A percentile compares a stretch with the other conserved stretches of the same genome.
Evolutionary conservation across 1,140 invertebrate genomes (phyloP).

Genomic region (Rhyacophila brunnea): DNA sequence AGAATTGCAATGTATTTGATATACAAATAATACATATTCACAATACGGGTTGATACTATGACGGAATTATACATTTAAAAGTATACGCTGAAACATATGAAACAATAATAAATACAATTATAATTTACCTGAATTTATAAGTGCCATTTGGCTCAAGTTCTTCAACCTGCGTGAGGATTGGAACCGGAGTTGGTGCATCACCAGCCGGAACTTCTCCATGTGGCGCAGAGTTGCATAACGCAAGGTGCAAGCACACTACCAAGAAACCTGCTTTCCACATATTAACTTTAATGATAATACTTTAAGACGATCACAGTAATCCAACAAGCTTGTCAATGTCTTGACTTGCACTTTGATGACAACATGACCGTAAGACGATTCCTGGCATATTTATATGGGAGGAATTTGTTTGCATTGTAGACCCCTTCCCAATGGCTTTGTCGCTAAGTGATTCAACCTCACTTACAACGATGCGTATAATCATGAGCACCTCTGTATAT

Average conservation of each 20-base stretch:
- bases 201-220: slow-evolving; percentile 36
- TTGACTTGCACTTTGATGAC: slow-evolving; percentile 21
- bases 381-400: slow-evolving; percentile 50
- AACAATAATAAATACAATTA: slow-evolving; percentile 1
- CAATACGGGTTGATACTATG: too few species aligned
- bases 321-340: background rate
- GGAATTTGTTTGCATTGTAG: slow-evolving; percentile 53
- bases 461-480: slow-evolving; percentile 15
- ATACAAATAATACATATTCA: too few species aligned
- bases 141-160: slow-evolving; percentile 57
- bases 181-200: slow-evolving; percentile 46
- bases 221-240: slow-evolving; percentile 36
- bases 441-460: slow-evolving; percentile 34
- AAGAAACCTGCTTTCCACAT: slow-evolving; percentile 32
- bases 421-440: slow-evolving; percentile 48
- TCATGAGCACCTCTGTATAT: slow-evolving; percentile 8
- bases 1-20: too few species aligned
- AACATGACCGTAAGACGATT: slow-evolving; percentile 19
- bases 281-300: background rate
- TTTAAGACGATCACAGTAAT: background rate
- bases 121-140: slow-evolving; percentile 51
- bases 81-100: background rate
- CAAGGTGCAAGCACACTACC: slow-evolving; percentile 34
- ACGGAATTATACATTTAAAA: too few species aligned
- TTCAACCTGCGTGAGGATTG: slow-evolving; percentile 52